Percentiles rank a stretch among this genome's conserved stretches.
phyloP scores from a whole-genome alignment of 2,113 vertebrate species.

The Myxocyprinus asiaticus region DNA sequence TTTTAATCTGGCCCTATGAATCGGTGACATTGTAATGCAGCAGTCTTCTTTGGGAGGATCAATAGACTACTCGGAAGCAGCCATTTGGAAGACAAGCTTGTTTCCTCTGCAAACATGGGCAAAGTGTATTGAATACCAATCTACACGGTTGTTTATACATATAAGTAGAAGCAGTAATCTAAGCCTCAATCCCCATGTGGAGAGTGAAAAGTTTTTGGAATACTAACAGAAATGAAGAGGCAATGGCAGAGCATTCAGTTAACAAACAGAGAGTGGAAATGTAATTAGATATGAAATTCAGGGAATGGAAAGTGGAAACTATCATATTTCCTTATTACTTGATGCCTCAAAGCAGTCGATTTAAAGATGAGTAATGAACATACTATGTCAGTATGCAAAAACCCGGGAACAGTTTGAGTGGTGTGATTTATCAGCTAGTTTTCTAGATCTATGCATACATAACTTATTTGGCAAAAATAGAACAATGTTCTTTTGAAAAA shows the following conservation, averaged over 20 bases:
- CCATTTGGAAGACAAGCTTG: slow-evolving; percentile 54
- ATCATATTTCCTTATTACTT: slow-evolving; percentile 66
- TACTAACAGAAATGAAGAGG: slow-evolving; percentile 39
- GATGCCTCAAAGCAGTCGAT: slow-evolving; percentile 53
- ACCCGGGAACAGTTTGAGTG: slow-evolving; percentile 46
- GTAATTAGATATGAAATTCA: slow-evolving; percentile 59
- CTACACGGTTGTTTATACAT: slow-evolving; percentile 58
- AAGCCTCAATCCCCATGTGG: slow-evolving; percentile 20
- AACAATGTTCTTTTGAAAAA: background rate
- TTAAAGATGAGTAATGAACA: slow-evolving; percentile 64
- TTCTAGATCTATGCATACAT: slow-evolving; percentile 3
- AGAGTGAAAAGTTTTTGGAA: slow-evolving; percentile 42
- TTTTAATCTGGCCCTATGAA: slow-evolving; percentile 10
- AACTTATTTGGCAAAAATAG: slow-evolving; percentile 26
- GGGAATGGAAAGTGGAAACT: slow-evolving; percentile 50
- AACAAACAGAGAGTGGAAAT: slow-evolving; percentile 48
- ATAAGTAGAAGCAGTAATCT: slow-evolving; percentile 61
- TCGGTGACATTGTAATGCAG: slow-evolving; percentile 46
- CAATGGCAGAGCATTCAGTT: slow-evolving; percentile 26
- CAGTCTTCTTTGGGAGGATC: slow-evolving; percentile 48
- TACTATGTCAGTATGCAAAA: slow-evolving; percentile 43
- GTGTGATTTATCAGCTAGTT: slow-evolving; percentile 60
- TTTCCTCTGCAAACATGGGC: slow-evolving; percentile 48
- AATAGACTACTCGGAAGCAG: slow-evolving; percentile 56
- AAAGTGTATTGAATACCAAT: slow-evolving; percentile 45